Evolutionary conservation across 1,140 invertebrate genomes (phyloP).

Genomic region (Harpegnathos saltator): DNA sequence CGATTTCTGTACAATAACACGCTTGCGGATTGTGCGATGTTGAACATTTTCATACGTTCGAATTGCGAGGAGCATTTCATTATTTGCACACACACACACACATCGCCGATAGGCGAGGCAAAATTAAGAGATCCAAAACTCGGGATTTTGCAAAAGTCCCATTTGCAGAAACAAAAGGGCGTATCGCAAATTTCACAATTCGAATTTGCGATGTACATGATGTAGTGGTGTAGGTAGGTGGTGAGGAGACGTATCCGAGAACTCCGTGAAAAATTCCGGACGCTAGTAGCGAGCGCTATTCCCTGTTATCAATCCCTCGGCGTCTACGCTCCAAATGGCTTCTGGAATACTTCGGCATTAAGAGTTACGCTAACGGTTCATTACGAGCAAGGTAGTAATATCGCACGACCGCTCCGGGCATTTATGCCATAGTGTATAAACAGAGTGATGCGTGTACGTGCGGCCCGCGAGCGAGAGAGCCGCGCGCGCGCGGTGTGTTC

Average conservation of each 20-base stretch:
- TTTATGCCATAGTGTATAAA: slow-evolving; percentile 61
- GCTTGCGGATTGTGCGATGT: background rate
- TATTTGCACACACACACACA: too few relatives aligned
- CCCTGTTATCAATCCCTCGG: slow-evolving; percentile 12
- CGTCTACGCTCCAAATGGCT: slow-evolving; percentile 40
- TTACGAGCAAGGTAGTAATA: slow-evolving; percentile 59
- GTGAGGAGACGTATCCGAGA: background rate
- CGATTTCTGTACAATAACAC: background rate
- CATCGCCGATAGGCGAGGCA: too few relatives aligned
- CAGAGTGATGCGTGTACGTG: slow-evolving; percentile 54
- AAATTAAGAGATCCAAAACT: too few relatives aligned
- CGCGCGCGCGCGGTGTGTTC: slow-evolving; percentile 38
- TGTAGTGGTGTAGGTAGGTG: too few relatives aligned
- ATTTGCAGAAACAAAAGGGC: background rate
- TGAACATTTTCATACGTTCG: background rate
- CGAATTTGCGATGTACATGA: too few relatives aligned
- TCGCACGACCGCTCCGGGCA: slow-evolving; percentile 54
- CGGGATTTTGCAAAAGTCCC: too few relatives aligned
- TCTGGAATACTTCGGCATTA: slow-evolving; percentile 56
- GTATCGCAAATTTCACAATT: too few relatives aligned
- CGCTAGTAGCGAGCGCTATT: background rate
- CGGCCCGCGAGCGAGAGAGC: slow-evolving; percentile 52
- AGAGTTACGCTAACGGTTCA: slow-evolving; percentile 62
- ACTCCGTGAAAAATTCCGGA: background rate
- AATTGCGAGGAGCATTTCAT: too few relatives aligned